Evolutionary conservation across 2,888 invertebrate genomes (phyloP), one percentile per base, ranked within the genome.

Genomic region (Rhimphoctona megacephalus): DNA sequence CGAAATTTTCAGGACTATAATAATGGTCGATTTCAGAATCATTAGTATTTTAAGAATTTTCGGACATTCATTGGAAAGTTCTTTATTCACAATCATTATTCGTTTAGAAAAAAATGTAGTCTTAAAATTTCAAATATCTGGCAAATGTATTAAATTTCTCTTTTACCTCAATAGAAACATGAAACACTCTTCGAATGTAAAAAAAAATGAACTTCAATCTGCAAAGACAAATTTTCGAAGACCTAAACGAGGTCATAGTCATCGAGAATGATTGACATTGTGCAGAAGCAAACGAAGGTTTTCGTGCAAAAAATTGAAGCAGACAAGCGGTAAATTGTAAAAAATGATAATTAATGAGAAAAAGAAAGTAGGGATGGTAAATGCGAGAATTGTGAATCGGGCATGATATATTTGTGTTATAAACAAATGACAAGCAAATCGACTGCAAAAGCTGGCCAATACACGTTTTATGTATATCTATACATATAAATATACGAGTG

Each of bases 281-380:
- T 81, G 80, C 86, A 85, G 70, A 83, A 83, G 77, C 87, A 85
- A 86, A 89, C 88, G 86, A 85, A 87, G 87, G 87, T 82, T 39
- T 39, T 83, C 91, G 92, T 92, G 92, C 92, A 91, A 85, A 85
- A 57, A 70, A 70, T 54, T 79, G 85, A 89, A 89, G 89, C 90
- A 89, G 84, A 82, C 88, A 88, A 81, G 83, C 82, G 73, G 49
- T 67, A 66, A 86, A 76, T 85, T 25, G 33, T 61, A 61, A 52
- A 73, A 82, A 83, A 72, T 81, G 76, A 69, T 70, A 82, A 25
- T 52, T 33, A 43, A 49, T 61, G 61, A 61, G 64, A 83, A 46
- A 36, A 66, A 76, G n/a, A 61, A 52, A 69, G 39, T 67, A 39
- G 61, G 61, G 54, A 46, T 69, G 57, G 64, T n/a, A 78, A 73